Evolutionary conservation across 2,797 vertebrate genomes (phyloP).

Genomic region (Lutjanus argentimaculatus): DNA sequence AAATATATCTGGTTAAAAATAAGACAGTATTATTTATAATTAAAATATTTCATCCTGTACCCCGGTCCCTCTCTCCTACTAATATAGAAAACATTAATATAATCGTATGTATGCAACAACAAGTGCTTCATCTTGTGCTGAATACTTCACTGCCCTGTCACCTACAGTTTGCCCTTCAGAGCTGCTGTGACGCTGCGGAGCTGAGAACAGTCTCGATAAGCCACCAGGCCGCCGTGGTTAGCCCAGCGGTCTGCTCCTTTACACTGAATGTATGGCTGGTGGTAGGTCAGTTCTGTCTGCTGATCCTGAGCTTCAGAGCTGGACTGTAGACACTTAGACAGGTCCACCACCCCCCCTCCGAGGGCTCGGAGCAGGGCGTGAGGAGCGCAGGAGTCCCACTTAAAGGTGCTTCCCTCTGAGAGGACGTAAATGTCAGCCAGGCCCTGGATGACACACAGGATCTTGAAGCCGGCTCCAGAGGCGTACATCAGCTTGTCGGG

Average conservation of each 20-base stretch:
- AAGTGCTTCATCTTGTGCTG: conserved; percentile 19
- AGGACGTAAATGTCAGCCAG: conserved; percentile 90
- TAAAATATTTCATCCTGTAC: conserved; percentile 48
- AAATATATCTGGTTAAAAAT: conserved; percentile 60
- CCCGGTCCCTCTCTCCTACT: not conserved
- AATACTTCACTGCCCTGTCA: not conserved
- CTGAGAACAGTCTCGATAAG: conserved; percentile 84
- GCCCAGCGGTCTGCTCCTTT: conserved; percentile 90
- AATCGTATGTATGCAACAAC: conserved; percentile 27
- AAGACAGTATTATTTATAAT: conserved; percentile 31
- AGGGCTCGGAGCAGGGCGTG: conserved; percentile 91
- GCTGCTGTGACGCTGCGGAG: conserved; percentile 68
- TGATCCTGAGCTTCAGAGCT: conserved; percentile 45
- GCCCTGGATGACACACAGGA: conserved; percentile 91
- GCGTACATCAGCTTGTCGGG: conserved; percentile 83
- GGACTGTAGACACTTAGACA: conserved; percentile 78
- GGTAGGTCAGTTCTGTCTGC: conserved; percentile 87
- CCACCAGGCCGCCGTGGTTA: conserved; percentile 90
- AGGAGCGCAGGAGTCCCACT: conserved; percentile 93
- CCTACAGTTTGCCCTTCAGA: conserved; percentile 80
- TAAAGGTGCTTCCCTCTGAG: conserved; percentile 92
- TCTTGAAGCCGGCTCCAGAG: conserved; percentile 92
- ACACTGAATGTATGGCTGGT: conserved; percentile 75
- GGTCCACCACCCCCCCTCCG: conserved; percentile 89
- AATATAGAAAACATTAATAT: conserved; percentile 54